Conservation (phyloP, 1,140 invertebrate genomes). For the Acyrthosiphon pisum region DNA sequence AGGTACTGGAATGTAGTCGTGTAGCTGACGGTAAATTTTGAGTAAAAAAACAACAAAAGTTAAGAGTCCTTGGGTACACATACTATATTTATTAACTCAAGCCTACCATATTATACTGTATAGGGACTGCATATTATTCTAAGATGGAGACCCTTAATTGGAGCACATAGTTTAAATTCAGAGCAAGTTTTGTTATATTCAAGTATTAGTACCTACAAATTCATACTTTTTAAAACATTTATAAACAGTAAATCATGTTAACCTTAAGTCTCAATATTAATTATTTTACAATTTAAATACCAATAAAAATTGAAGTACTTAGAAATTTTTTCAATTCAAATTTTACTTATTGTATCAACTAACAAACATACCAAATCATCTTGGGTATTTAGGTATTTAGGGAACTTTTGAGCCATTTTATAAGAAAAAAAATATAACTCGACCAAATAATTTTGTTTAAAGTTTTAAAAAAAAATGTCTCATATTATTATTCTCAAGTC, state of each 20-base stretch:
- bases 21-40: too few species aligned
- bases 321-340: too few species aligned
- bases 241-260: not conserved
- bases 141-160: not conserved
- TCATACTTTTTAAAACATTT: not conserved
- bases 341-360: too few species aligned
- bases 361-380: too few species aligned
- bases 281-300: not conserved
- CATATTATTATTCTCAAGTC: not conserved
- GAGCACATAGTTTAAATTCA: not conserved
- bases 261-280: not conserved
- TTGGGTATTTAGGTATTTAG: not conserved
- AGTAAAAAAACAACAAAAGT: not conserved
- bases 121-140: not conserved
- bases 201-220: not conserved
- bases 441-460: not conserved
- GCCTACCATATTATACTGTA: not conserved
- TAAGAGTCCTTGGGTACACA: not conserved
- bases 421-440: not conserved
- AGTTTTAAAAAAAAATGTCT: not conserved
- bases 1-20: too few species aligned
- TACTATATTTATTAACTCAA: not conserved
- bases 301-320: not conserved
- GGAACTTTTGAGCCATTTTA: not conserved
- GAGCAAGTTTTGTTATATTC: too few species aligned